Evolutionary conservation across 2,888 invertebrate species (phyloP), one percentile per base, ranked within the genome.

Genomic region (Yponomeuta cagnagella): DNA sequence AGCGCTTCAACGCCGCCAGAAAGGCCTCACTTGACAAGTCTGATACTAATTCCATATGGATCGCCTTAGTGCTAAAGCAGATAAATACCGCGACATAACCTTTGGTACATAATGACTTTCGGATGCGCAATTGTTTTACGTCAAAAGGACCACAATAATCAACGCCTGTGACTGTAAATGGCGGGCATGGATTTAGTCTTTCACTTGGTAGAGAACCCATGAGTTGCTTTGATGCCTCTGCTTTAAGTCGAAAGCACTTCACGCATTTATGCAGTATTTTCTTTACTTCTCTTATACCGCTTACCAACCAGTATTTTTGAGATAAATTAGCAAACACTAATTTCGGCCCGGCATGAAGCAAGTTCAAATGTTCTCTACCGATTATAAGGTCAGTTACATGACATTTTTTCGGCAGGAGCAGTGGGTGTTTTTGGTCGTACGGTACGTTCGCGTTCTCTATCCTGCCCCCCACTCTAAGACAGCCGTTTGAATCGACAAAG

Each of bases 171-270:
- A 70, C 73, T 63, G 73, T 66, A 72, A 75, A 75, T 10, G 72
- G 68, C 23, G 73, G 31, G n/a, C 69, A 23, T 12, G 70, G 63
- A 37, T 64, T 73, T 1, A 74, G 72, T 33, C 73, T 67, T 37
- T 73, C 71, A 8, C 65, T 65, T 3, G 73, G 73, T 48, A 75
- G 70, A 12, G 72, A 72, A 1, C 75, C 75, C 73, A 75, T 74
- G 10, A 76, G 70, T 68, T 76, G 75, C 4, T 72, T 72, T 9
- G 72, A 68, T 12, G 71, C 63, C 2, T 48, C 37, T 0, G 73
- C 74, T 33, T 75, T 76, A 1, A 74, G 58, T 70, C 73, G 73
- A 48, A 73, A 75, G 73, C 76, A 76, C 2, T n/a, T 71, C 5
- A 75, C 10, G 71, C 76, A 76, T 71, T 74, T 74, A 58, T 74